Evolutionary conservation across 2,797 vertebrate genomes (phyloP).

Genomic region (Taeniopygia guttata): DNA sequence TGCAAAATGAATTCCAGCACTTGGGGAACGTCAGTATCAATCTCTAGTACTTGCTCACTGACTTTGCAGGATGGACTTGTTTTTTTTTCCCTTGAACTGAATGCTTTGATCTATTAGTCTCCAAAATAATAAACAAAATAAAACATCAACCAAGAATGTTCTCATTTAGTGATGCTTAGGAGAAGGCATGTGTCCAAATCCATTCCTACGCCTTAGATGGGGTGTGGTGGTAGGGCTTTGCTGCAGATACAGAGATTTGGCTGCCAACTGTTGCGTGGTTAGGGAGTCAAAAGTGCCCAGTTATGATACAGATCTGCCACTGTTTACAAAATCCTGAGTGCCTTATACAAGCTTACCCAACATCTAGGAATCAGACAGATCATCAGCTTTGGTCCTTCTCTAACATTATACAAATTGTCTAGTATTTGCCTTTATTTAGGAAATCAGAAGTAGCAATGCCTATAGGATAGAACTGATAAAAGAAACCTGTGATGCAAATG

Average conservation of each 20-base stretch:
- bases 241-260: background rate
- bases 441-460: background rate
- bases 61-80: background rate
- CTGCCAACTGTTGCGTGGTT: background rate
- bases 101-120: background rate
- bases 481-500: background rate
- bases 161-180: background rate
- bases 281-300: background rate
- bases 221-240: background rate
- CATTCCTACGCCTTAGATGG: background rate
- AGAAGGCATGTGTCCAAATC: background rate
- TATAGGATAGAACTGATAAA: background rate
- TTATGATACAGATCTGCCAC: background rate
- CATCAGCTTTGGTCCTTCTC: background rate
- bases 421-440: background rate
- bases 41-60: background rate
- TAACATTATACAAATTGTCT: background rate
- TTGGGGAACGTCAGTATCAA: constrained; percentile 29
- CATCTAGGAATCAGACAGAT: background rate
- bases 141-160: background rate
- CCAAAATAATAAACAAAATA: constrained; percentile 7
- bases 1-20: constrained; percentile 37
- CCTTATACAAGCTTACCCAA: background rate
- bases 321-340: background rate
- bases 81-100: background rate